Conservation (phyloP, 2,797 vertebrate species). For the Ficedula albicollis region DNA sequence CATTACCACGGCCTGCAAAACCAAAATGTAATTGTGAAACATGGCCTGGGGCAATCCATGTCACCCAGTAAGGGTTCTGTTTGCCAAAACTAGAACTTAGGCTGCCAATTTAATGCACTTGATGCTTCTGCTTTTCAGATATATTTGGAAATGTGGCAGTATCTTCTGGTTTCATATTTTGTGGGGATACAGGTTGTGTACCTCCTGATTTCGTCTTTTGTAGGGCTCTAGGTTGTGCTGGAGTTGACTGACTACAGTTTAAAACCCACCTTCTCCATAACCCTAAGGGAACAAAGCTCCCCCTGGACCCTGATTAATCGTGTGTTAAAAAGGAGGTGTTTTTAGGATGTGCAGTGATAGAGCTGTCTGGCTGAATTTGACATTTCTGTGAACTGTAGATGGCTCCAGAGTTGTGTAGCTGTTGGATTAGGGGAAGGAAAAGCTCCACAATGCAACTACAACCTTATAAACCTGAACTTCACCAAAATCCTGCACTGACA, state of each 20-base stretch:
- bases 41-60: neutral
- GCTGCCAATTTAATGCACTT: neutral
- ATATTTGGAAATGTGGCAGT: neutral
- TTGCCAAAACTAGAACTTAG: neutral
- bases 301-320: neutral
- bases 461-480: neutral
- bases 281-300: rapidly evolving
- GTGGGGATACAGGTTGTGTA: neutral
- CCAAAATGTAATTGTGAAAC: neutral
- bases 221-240: neutral
- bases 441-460: neutral
- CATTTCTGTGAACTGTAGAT: neutral
- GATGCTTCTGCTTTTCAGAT: neutral
- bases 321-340: neutral
- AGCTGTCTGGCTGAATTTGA: neutral
- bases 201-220: neutral
- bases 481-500: neutral
- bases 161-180: neutral
- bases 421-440: neutral
- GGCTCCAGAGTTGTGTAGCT: neutral
- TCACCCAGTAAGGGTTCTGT: neutral
- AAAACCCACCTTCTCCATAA: neutral
- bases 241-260: neutral
- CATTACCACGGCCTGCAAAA: neutral
- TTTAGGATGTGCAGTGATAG: neutral